Base-by-base conservation (phyloP, 1,140 invertebrate genomes). In the Pygmarrhopalites habei region DNA sequence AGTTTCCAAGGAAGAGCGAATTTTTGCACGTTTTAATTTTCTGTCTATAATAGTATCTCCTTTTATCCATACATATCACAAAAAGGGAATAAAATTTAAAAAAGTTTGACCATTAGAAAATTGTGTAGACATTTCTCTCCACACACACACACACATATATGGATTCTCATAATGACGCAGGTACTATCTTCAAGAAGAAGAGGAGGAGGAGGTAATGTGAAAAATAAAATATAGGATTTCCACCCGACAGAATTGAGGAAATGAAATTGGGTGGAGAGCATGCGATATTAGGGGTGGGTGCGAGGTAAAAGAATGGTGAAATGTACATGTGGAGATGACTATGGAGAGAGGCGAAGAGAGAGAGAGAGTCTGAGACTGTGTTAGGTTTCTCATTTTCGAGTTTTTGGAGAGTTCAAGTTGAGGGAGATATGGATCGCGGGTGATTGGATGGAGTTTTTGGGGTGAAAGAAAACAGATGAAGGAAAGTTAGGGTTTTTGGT, bases 391-490 rank as follows among this genome's bases (percentile, higher is more conserved):
- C 59, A 61, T 61, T 61, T 52, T 3, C 15, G 51, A 26, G n/a
- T n/a, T n/a, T n/a, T n/a, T n/a, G n/a, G n/a, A n/a, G n/a, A n/a
- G 5, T 35, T 41, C n/a, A n/a, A 17, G 49, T 52, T n/a, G n/a
- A n/a, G n/a, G 28, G 25, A 58, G 64, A 66, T 66, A 66, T 28
- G 60, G 55, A 66, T 62, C 60, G 60, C 56, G 32, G 58, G 52
- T 66, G 64, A 66, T 66, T 66, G 64, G 64, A 66, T 66, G 64
- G 64, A 66, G 29, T 66, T 56, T 49, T 21, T 57, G 51, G 32
- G 28, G 44, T 57, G 66, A 67, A 59, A 64, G 62, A 64, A 67
- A 67, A 49, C 66, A 67, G 66, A 67, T 62, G 56, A 67, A 53
- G 53, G 44, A 35, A 29, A 62, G 60, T 56, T 57, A 29, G 56